Percentiles rank a stretch among this genome's conserved stretches.
These are phyloP conservation scores for Pantherophis vulpinus DNA, from an alignment of 2,797 vertebrate species.

Conservation along the genomic window DNA sequence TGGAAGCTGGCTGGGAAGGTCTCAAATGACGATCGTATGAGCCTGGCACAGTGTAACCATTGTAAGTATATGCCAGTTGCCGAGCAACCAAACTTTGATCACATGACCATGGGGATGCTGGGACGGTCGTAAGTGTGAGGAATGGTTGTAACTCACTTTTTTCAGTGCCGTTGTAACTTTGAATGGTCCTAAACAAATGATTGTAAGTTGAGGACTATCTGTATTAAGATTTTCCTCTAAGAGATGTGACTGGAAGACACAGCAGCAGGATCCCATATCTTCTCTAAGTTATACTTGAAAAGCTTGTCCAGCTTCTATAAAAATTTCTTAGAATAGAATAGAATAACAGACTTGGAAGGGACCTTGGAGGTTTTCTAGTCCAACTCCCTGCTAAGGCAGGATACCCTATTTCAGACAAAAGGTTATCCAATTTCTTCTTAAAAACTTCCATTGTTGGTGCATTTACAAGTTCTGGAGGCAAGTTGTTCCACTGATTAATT, in stretches of 20 bases:
- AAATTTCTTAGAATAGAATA: background rate
- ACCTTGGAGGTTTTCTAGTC: too few species aligned
- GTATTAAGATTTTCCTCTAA: slow-evolving; percentile 19
- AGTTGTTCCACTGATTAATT: too few species aligned
- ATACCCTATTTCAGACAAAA: too few species aligned
- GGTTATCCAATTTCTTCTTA: too few species aligned
- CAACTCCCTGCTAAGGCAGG: too few species aligned
- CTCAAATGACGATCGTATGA: background rate
- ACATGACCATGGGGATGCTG: background rate
- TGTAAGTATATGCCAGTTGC: background rate
- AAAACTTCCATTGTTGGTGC: too few species aligned
- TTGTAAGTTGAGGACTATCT: background rate
- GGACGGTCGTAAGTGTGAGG: background rate
- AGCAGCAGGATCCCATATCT: background rate
- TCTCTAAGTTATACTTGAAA: background rate
- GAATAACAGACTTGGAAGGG: too few species aligned
- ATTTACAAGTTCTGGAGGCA: too few species aligned
- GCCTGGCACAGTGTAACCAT: background rate
- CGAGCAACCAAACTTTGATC: background rate
- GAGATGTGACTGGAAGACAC: slow-evolving; percentile 26
- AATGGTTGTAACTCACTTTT: background rate
- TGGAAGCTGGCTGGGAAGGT: background rate
- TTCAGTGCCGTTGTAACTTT: background rate
- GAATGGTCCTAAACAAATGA: background rate
- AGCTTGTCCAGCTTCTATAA: background rate